Base-by-base conservation (phyloP, 2,888 invertebrate species). In the Parnassius glacialis region DNA sequence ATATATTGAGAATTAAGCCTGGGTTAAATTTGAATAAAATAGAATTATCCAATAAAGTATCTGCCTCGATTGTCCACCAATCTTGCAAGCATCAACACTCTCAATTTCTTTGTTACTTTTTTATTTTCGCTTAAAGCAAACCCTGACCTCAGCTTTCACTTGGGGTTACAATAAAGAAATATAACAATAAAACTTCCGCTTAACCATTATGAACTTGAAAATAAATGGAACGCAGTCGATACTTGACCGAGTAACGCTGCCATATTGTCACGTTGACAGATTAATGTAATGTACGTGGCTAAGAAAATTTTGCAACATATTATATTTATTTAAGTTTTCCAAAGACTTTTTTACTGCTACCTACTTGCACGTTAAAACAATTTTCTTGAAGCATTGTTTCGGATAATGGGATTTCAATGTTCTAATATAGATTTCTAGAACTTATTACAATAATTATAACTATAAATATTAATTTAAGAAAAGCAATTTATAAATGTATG, bases 71-170 rank as follows among this genome's bases (percentile, higher is more conserved):
- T 52, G 57, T 57, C 57, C 48, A 25, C 47, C 41, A 61, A 52
- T 54, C 58, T 34, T 45, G 54, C 54, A 45, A 43, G n/a, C 44
- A 57, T 62, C 51, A 20, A 16, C 63, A 60, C 63, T 59, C 63
- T 59, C 52, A 68, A 59, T 66, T 67, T 73, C 72, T 68, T 62
- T 71, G 69, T 69, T 60, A 57, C 65, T 61, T 61, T 68, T 52
- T 67, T 68, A 64, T 62, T 59, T 62, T 42, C 70, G 70, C 70
- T 72, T 73, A 68, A 65, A 65, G 34, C 73, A 74, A 83, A 84
- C 81, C 79, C 68, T 76, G 76, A 84, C 87, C 84, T 76, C 70
- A 58, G 79, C 88, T 88, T 88, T 88, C 89, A 73, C 87, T 81
- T 74, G 57, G 68, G 63, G 69, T 64, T 68, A 59, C 47, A 51